A percentile compares a stretch with the other conserved stretches of the same genome.
Conservation (phyloP, 1,140 invertebrate species). For the Atta texana region DNA sequence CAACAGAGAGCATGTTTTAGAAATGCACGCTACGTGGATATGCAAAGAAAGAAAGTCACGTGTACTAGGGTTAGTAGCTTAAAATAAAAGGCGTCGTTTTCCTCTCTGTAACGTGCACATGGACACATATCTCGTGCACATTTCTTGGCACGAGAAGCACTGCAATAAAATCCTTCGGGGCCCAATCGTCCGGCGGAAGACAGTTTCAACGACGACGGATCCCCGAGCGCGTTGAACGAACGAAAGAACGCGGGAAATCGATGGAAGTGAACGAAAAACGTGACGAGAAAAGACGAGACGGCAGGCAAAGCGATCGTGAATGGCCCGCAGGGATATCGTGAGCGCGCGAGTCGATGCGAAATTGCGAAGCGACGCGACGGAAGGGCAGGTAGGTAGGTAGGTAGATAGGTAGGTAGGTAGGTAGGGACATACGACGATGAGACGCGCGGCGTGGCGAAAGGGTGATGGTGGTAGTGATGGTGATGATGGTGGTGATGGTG, state of each 20-base stretch:
- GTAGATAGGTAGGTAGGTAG: constrained; percentile 48
- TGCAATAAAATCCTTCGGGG: constrained; percentile 49
- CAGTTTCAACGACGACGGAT: constrained; percentile 55
- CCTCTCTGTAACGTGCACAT: constrained; percentile 6
- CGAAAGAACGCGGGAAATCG: constrained; percentile 44
- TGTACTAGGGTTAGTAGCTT: not conserved
- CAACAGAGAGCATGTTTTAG: not conserved
- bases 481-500: not conserved
- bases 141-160: not conserved
- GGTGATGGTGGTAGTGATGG: not conserved
- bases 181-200: constrained; percentile 40
- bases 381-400: constrained; percentile 58
- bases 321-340: constrained; percentile 72
- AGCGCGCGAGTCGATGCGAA: constrained; percentile 52
- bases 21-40: not conserved
- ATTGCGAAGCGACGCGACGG: constrained; percentile 51
- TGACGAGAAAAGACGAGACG: constrained; percentile 49
- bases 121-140: not conserved
- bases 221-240: constrained; percentile 18
- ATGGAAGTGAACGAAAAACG: constrained; percentile 61
- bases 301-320: constrained; percentile 64
- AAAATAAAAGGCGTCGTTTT: constrained; percentile 26
- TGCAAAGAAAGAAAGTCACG: not conserved
- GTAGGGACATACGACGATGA: constrained; percentile 29
- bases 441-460: constrained; percentile 14